Percentiles rank a stretch among this genome's conserved stretches.
Conservation (phyloP, 2,888 invertebrate genomes). For the Rutpela maculata region DNA sequence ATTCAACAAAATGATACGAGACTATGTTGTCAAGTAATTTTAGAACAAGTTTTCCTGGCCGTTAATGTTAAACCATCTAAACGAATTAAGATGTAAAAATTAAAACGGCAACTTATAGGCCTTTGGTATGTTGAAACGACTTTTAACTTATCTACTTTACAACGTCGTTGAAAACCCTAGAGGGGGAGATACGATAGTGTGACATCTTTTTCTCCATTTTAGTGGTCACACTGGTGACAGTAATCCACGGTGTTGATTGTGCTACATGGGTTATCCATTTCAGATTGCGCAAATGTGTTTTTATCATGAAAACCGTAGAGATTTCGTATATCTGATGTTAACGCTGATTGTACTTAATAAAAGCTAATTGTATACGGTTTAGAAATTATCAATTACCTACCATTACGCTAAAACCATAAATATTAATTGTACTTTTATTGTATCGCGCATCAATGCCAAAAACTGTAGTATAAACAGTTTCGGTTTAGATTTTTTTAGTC, state of each 20-base stretch:
- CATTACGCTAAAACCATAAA: no score
- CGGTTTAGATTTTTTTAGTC: no score
- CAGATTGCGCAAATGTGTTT: not conserved
- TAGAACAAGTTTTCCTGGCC: conserved; percentile 2
- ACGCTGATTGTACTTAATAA: no score
- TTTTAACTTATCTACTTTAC: conserved; percentile 48
- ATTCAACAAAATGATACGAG: not conserved
- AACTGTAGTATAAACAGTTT: no score
- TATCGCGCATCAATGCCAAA: no score
- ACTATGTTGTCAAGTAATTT: not conserved
- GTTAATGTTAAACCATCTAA: conserved; percentile 16
- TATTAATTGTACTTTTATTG: no score
- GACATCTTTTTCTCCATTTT: conserved; percentile 33
- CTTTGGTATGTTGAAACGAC: conserved; percentile 41
- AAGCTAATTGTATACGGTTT: no score
- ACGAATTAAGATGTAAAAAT: conserved; percentile 51
- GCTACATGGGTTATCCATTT: not conserved
- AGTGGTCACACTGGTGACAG: conserved; percentile 11
- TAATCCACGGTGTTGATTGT: conserved; percentile 1
- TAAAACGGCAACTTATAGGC: conserved; percentile 36
- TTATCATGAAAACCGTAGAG: not conserved
- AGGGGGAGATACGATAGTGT: conserved; percentile 23
- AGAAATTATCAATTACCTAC: no score
- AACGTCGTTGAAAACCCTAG: conserved; percentile 25
- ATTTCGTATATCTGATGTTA: not conserved